A percentile compares a stretch with the other conserved stretches of the same genome.
Evolutionary conservation across 2,113 vertebrate species (phyloP).

Genomic region (Petaurus breviceps): DNA sequence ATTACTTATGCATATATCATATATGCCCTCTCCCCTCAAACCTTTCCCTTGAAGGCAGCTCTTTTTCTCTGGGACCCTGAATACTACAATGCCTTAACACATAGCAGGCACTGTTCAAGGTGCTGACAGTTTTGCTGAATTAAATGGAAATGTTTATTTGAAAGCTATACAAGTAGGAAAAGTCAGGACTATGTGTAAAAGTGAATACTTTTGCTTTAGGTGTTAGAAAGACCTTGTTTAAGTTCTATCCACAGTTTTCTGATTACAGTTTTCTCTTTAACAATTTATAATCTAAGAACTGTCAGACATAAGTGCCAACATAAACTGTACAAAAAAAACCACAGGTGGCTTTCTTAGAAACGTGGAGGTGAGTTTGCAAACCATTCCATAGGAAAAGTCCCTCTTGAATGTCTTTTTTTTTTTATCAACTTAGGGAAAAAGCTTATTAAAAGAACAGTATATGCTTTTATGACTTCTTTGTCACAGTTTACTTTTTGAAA

Average conservation of each 20-base stretch:
- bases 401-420: slow-evolving; percentile 47
- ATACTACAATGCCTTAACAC: background rate
- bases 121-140: background rate
- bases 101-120: background rate
- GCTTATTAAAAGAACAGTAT: slow-evolving; percentile 50
- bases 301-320: slow-evolving; percentile 17
- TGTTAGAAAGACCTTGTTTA: background rate
- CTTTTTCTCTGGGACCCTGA: background rate
- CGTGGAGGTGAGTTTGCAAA: background rate
- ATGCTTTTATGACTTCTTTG: slow-evolving; percentile 62
- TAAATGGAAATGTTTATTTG: slow-evolving; percentile 19
- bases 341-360: slow-evolving; percentile 38
- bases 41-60: background rate
- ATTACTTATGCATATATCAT: background rate
- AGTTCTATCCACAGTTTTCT: slow-evolving; percentile 8
- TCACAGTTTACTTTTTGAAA: slow-evolving; percentile 45
- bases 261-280: slow-evolving; percentile 39
- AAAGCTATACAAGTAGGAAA: slow-evolving; percentile 37
- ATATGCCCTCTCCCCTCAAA: background rate
- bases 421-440: slow-evolving; percentile 54
- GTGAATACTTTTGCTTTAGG: background rate
- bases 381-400: slow-evolving; percentile 2
- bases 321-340: slow-evolving; percentile 6
- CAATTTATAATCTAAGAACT: slow-evolving; percentile 49
- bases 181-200: background rate